Percentiles rank a stretch among this genome's conserved stretches.
phyloP scores from a whole-genome alignment of 2,888 invertebrate species.

The Catocala sponsa region DNA sequence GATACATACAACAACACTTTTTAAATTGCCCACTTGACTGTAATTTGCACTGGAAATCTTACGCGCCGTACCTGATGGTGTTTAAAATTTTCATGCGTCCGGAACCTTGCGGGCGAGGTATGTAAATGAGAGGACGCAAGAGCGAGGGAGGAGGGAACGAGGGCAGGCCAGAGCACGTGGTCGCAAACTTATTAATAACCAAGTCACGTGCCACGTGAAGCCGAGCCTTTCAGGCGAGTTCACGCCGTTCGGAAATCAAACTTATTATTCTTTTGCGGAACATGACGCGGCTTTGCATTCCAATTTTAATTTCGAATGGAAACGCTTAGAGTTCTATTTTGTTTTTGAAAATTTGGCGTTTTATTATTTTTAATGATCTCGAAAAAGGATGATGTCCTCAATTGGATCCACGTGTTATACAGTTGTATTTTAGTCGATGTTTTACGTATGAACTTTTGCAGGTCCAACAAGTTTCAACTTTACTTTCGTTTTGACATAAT shows the following conservation, averaged over 20 bases:
- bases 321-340: background rate
- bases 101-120: conserved; percentile 47
- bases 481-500: too few species aligned
- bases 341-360: background rate
- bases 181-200: conserved; percentile 57
- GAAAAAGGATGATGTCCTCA: too few species aligned
- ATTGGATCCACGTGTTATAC: too few species aligned
- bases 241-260: conserved; percentile 41
- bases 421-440: too few species aligned
- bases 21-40: conserved; percentile 26
- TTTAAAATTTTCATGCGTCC: conserved; percentile 64
- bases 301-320: conserved; percentile 12
- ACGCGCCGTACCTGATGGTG: conserved; percentile 32
- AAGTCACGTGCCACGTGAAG: conserved; percentile 56
- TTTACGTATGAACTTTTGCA: too few species aligned
- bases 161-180: conserved; percentile 41
- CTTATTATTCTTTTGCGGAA: conserved; percentile 29
- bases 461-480: too few species aligned
- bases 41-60: conserved; percentile 30
- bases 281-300: conserved; percentile 5
- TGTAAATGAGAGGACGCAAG: conserved; percentile 52
- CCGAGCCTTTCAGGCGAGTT: conserved; percentile 37
- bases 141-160: conserved; percentile 13
- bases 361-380: too few species aligned
- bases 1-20: conserved; percentile 14